Evolutionary conservation across 2,797 vertebrate genomes (phyloP).

Genomic region (Nannoperca obscura): DNA sequence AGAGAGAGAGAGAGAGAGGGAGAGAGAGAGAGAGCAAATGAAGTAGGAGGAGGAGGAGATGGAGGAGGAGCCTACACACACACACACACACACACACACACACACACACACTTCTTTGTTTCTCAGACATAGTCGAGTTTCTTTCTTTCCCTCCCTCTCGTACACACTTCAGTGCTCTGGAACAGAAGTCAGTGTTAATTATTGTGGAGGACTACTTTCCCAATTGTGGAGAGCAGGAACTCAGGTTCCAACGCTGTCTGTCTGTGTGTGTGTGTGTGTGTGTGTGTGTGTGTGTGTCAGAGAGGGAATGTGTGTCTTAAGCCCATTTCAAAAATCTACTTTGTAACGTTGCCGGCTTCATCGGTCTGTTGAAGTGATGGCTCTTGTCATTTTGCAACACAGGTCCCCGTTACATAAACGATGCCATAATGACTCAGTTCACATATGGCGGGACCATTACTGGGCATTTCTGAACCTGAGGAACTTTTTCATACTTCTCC

Average conservation of each 20-base stretch:
- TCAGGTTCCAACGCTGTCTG: slow-evolving; percentile 25
- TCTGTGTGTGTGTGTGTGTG: slow-evolving; percentile 9
- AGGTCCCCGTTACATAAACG: neutral
- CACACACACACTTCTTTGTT: slow-evolving; percentile 15
- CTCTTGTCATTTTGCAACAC: no score
- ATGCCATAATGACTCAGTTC: neutral
- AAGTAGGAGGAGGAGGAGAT: slow-evolving; percentile 23
- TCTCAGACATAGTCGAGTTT: slow-evolving; percentile 23
- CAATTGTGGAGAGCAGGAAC: neutral
- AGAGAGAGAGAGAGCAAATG: slow-evolving; percentile 14
- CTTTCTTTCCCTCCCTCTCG: slow-evolving; percentile 11
- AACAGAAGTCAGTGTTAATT: slow-evolving; percentile 59
- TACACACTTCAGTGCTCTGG: slow-evolving; percentile 35
- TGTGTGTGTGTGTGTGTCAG: neutral
- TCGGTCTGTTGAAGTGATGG: neutral
- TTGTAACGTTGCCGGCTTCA: neutral
- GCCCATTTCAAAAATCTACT: slow-evolving; percentile 2
- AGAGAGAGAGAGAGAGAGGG: slow-evolving; percentile 13
- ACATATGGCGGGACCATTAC: neutral
- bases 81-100: slow-evolving; percentile 8
- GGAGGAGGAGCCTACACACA: slow-evolving; percentile 56
- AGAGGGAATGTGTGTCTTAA: slow-evolving; percentile 9
- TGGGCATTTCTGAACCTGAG: no score
- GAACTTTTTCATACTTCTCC: no score
- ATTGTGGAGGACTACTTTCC: slow-evolving; percentile 19